Conservation (phyloP, 1,140 invertebrate species). For the Sarcophaga peregrina region DNA sequence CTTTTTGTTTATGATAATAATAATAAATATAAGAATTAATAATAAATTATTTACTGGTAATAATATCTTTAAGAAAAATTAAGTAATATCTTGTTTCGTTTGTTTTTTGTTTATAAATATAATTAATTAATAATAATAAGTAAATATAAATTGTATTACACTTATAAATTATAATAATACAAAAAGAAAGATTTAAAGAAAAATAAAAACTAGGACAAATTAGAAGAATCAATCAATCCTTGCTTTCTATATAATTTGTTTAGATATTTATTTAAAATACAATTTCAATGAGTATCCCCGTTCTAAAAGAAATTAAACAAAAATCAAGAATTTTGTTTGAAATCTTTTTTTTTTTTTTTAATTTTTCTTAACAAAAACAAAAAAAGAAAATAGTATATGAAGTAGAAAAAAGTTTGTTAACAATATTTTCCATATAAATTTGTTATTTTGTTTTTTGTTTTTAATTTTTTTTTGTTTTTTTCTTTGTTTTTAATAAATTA, state of each 20-base stretch:
- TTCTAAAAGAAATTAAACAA: too few relatives aligned
- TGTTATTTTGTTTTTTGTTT: neutral
- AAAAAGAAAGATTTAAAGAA: too few relatives aligned
- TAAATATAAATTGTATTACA: too few relatives aligned
- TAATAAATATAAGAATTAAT: constrained; percentile 40
- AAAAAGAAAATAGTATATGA: neutral
- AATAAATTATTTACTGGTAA: constrained; percentile 27
- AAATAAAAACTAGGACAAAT: too few relatives aligned
- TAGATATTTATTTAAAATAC: neutral
- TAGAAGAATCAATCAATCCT: too few relatives aligned
- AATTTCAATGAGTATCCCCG: neutral
- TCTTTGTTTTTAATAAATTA: neutral
- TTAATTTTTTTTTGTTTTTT: neutral
- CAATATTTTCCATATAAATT: too few relatives aligned
- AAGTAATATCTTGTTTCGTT: neutral
- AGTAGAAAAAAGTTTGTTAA: too few relatives aligned
- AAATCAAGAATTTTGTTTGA: neutral
- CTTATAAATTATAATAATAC: too few relatives aligned
- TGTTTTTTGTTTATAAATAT: too few relatives aligned
- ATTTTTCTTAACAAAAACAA: neutral
- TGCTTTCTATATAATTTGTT: too few relatives aligned
- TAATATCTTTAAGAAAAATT: constrained; percentile 32
- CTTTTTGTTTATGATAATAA: neutral
- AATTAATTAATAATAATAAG: too few relatives aligned
- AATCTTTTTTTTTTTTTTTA: neutral